These are phyloP conservation scores for Chloroceryle aenea DNA, from an alignment of 2,113 vertebrate species.

Conservation along the genomic window DNA sequence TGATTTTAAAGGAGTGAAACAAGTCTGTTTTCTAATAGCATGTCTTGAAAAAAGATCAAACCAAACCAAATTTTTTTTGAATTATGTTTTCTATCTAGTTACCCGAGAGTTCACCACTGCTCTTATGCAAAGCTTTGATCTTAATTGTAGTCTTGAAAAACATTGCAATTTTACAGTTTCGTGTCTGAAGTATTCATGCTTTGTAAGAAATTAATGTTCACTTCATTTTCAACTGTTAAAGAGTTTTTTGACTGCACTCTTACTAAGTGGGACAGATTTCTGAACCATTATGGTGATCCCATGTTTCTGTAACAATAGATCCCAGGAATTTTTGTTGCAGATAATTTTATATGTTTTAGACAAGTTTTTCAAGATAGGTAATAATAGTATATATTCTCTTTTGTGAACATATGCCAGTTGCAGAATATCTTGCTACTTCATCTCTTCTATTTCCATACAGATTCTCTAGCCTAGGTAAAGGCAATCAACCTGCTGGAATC, in stretches of 20 bases:
- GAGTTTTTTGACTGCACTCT: not conserved
- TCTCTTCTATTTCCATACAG: not conserved
- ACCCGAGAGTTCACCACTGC: not conserved
- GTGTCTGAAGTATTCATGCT: not conserved
- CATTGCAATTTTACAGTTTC: not conserved
- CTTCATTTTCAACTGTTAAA: not conserved
- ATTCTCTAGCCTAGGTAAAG: not conserved
- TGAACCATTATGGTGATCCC: not conserved
- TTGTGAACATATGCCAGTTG: not conserved
- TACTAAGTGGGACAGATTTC: not conserved
- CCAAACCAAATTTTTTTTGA: not conserved
- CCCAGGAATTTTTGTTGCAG: not conserved
- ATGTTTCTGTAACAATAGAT: not conserved
- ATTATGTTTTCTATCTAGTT: not conserved
- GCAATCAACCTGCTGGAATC: not conserved
- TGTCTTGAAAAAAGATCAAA: not conserved
- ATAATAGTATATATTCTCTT: not conserved
- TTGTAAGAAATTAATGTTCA: not conserved
- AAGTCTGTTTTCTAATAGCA: not conserved
- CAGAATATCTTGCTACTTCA: not conserved
- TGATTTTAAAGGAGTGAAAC: not conserved
- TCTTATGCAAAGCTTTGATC: not conserved
- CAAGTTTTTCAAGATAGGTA: not conserved
- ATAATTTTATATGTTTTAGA: not conserved
- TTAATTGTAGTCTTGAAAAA: not conserved